A percentile compares a stretch with the other conserved stretches of the same genome.
Evolutionary conservation across 2,797 vertebrate species (phyloP).

Genomic region (Dermochelys coriacea): DNA sequence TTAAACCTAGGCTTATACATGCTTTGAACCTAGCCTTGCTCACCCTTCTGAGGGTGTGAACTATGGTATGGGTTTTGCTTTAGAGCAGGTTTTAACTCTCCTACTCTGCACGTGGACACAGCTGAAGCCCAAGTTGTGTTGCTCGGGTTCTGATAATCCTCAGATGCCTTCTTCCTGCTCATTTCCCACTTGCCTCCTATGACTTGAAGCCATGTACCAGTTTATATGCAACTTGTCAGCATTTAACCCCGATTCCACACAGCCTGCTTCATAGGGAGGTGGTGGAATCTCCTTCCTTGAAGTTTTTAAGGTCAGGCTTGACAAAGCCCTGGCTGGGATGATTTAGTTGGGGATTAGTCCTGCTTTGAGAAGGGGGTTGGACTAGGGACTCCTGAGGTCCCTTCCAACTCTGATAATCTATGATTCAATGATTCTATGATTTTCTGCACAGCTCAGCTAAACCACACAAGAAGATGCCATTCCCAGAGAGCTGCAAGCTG

Average conservation of each 20-base stretch:
- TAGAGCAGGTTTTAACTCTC: background rate
- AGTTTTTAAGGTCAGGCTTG: too few species aligned
- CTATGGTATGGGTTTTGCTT: background rate
- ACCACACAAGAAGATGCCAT: too few species aligned
- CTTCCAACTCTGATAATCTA: too few species aligned
- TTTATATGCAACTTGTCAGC: background rate
- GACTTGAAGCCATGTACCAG: background rate
- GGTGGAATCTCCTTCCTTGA: too few species aligned
- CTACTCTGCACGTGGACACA: background rate
- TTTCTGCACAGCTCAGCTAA: too few species aligned
- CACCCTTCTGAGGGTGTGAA: background rate
- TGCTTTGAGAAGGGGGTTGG: too few species aligned
- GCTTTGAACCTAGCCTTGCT: background rate
- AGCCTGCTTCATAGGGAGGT: background rate
- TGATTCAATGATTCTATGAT: too few species aligned
- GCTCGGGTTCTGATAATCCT: background rate
- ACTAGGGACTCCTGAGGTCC: too few species aligned
- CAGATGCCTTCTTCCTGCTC: background rate
- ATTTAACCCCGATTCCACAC: background rate
- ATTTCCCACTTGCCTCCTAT: background rate
- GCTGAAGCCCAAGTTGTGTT: background rate
- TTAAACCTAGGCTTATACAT: background rate
- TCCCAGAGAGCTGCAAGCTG: too few species aligned
- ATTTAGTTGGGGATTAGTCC: too few species aligned
- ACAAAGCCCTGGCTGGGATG: too few species aligned